phyloP scores from a whole-genome alignment of 2,113 vertebrate species.

The Alectura lathami region DNA sequence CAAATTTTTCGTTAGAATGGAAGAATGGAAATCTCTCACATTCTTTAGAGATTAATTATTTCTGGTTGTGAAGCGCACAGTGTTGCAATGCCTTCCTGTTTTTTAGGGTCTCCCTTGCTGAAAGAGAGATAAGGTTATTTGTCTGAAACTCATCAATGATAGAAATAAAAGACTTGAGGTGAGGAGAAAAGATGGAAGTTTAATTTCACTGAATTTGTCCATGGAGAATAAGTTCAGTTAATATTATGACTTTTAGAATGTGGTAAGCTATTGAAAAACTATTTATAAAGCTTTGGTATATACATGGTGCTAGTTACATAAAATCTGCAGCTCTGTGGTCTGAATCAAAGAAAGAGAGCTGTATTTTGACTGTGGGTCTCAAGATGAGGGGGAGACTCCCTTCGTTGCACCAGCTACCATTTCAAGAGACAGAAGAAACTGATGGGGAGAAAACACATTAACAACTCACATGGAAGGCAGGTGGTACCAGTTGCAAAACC shows the following conservation, averaged over 20 bases:
- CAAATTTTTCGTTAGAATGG: neutral
- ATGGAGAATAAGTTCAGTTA: neutral
- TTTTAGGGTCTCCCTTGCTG: neutral
- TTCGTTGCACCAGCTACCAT: neutral
- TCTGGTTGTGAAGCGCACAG: neutral
- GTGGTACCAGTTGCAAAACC: neutral
- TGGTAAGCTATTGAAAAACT: neutral
- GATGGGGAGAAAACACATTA: neutral
- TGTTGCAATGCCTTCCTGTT: neutral
- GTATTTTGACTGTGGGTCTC: neutral
- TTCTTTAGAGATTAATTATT: slow-evolving; percentile 32
- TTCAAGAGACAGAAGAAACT: neutral
- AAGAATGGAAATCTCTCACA: neutral
- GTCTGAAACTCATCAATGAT: neutral
- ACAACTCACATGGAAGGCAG: neutral
- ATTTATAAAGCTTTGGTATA: slow-evolving; percentile 4
- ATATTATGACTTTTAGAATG: slow-evolving; percentile 29
- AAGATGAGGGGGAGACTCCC: neutral
- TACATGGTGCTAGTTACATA: neutral
- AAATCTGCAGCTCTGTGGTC: neutral
- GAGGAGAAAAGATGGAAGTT: neutral
- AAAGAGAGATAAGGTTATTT: neutral
- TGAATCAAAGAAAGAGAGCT: neutral
- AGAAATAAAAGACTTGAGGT: neutral
- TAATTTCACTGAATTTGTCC: neutral